Evolutionary conservation across 2,113 vertebrate species (phyloP).

Genomic region (Rhinolophus sinicus): DNA sequence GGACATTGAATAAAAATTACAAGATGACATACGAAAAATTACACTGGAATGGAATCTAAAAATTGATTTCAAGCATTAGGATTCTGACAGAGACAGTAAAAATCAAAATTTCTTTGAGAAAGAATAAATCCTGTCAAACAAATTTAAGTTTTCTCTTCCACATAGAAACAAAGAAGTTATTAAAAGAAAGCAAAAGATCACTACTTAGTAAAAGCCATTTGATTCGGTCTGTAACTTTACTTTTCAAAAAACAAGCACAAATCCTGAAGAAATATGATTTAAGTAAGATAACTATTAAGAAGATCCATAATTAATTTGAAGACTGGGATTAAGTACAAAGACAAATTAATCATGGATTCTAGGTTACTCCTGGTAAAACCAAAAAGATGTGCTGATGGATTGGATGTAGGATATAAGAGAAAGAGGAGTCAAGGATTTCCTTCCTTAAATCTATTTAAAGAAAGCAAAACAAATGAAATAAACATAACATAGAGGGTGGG

Average conservation of each 20-base stretch:
- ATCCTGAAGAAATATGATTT: slow-evolving; percentile 1
- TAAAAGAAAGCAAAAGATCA: neutral
- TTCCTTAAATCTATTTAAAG: slow-evolving; percentile 3
- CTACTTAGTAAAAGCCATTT: neutral
- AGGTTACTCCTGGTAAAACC: neutral
- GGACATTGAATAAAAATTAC: neutral
- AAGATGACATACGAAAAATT: slow-evolving; percentile 25
- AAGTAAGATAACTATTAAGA: neutral
- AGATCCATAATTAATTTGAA: neutral
- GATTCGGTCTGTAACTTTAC: neutral
- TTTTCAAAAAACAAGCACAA: neutral
- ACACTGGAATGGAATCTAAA: neutral
- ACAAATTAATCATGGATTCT: neutral
- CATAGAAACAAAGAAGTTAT: neutral
- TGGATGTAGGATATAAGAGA: neutral
- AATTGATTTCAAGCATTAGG: neutral
- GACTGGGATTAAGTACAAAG: neutral
- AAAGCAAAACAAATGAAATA: neutral
- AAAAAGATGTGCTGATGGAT: neutral
- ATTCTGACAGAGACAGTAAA: neutral
- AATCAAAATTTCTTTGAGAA: neutral
- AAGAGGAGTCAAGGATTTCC: neutral
- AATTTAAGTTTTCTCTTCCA: neutral
- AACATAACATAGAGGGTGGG: neutral
- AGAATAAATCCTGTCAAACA: slow-evolving; percentile 29